Conservation (phyloP, 2,888 invertebrate species). For the Yponomeuta sedellus region DNA sequence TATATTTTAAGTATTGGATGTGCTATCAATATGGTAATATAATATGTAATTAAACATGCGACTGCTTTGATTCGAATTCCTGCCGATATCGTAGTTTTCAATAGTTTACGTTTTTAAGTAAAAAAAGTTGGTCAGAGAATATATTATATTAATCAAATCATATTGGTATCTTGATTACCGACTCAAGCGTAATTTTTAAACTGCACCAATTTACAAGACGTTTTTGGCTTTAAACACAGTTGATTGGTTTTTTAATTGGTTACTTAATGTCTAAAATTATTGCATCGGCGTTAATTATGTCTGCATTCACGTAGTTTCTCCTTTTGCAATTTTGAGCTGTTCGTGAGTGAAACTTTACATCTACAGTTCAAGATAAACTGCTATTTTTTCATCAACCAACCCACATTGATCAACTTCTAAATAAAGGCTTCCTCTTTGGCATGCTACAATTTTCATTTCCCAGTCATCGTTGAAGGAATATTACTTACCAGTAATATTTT, state of each 20-base stretch:
- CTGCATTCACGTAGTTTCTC: neutral
- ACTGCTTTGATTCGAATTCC: neutral
- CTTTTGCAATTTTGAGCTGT: no score
- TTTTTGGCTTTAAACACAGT: neutral
- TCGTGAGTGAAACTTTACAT: no score
- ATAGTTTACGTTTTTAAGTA: no score
- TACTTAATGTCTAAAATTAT: neutral
- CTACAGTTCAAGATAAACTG: no score
- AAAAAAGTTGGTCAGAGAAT: no score
- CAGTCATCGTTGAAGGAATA: no score
- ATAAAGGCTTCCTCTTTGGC: no score
- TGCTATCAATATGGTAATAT: neutral
- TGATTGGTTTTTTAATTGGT: neutral
- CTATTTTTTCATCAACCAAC: no score
- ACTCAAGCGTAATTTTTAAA: neutral
- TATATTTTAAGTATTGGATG: neutral
- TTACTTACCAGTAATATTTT: no score
- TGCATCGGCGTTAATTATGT: neutral
- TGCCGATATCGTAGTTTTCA: neutral
- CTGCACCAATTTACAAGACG: neutral
- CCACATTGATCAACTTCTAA: no score
- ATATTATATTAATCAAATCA: neutral
- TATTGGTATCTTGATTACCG: neutral
- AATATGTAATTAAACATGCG: neutral
- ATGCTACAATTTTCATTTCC: no score